Evolutionary conservation across 2,797 vertebrate genomes (phyloP).

Genomic region (Lutjanus argentimaculatus): DNA sequence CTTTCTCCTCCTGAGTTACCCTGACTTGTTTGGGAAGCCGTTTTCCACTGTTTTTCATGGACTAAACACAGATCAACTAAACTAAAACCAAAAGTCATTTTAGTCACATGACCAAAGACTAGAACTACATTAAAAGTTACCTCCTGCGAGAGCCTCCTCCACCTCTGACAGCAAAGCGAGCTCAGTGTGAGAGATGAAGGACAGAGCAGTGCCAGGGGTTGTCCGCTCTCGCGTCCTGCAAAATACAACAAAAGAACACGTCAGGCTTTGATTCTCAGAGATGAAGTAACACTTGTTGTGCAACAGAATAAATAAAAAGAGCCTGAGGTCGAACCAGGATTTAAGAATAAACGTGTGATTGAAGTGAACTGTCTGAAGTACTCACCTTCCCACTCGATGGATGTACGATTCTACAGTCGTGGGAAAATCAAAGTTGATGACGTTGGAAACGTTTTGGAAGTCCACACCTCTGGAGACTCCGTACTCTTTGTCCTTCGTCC

Average conservation of each 20-base stretch:
- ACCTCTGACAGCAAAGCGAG: slow-evolving; percentile 80
- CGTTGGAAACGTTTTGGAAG: slow-evolving; percentile 92
- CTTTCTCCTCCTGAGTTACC: too few species aligned
- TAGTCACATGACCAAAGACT: background rate
- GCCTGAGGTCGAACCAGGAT: too few species aligned
- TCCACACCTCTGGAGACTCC: slow-evolving; percentile 93
- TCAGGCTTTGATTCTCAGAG: background rate
- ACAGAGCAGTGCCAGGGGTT: slow-evolving; percentile 91
- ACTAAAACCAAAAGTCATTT: too few species aligned
- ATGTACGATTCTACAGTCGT: slow-evolving; percentile 90
- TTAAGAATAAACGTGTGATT: background rate
- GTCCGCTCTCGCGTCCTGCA: slow-evolving; percentile 91
- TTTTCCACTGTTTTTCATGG: background rate
- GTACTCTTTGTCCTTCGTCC: slow-evolving; percentile 89
- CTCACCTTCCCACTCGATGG: slow-evolving; percentile 93
- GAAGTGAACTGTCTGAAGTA: too few species aligned
- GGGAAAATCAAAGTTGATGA: slow-evolving; percentile 96
- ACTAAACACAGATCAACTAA: background rate
- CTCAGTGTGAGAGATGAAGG: slow-evolving; percentile 89
- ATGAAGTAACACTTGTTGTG: too few species aligned
- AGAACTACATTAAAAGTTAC: slow-evolving; percentile 67
- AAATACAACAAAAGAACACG: background rate
- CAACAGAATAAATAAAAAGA: background rate
- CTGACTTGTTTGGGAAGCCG: background rate
- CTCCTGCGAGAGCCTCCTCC: slow-evolving; percentile 88